Evolutionary conservation across 2,888 invertebrate genomes (phyloP).

Genomic region (Cephus pulcher): DNA sequence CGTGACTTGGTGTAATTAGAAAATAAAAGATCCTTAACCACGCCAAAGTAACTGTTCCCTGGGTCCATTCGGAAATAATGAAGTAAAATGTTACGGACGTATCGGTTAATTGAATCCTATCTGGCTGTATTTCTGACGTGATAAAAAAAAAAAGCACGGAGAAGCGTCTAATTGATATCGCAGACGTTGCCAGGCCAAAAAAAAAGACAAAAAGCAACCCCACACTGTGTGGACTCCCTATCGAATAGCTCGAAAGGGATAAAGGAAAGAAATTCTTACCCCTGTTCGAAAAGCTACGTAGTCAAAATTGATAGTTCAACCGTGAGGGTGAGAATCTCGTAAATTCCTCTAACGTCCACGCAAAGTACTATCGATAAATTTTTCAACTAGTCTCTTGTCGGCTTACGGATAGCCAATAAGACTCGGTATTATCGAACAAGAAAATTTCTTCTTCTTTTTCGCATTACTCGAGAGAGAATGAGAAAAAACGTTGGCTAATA

Average conservation of each 20-base stretch:
- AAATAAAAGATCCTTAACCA: conserved; percentile 1
- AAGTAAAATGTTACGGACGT: neutral
- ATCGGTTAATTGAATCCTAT: neutral
- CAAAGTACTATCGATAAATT: neutral
- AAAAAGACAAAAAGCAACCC: neutral
- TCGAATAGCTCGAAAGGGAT: neutral
- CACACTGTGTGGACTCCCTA: neutral
- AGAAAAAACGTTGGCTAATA: neutral
- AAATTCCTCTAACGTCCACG: neutral
- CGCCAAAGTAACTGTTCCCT: neutral
- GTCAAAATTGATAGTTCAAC: neutral
- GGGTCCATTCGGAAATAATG: neutral
- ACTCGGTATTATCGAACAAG: neutral
- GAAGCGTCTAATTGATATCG: neutral
- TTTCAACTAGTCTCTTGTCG: neutral
- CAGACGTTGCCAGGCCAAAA: neutral
- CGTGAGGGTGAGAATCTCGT: neutral
- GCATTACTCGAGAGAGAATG: neutral
- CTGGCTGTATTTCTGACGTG: neutral
- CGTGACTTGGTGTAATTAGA: conserved; percentile 22
- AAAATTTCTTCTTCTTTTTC: neutral
- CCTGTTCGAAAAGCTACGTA: neutral
- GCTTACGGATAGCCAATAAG: neutral
- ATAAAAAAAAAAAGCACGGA: neutral
- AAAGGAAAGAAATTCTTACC: neutral